Conservation (phyloP, 2,113 vertebrate genomes). For the Delphinus delphis region DNA sequence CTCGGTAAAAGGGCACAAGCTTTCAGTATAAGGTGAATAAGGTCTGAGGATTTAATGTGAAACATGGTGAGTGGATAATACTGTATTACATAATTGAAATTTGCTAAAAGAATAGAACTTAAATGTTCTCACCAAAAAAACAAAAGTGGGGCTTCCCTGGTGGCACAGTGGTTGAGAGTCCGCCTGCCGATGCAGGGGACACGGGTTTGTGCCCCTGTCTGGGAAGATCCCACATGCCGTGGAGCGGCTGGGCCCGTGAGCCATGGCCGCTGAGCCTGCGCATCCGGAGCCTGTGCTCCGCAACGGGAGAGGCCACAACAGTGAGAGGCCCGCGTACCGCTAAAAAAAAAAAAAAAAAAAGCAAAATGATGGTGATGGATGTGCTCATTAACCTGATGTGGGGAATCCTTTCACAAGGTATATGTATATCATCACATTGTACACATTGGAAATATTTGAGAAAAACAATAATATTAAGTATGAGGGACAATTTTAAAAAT, state of each 20-base stretch:
- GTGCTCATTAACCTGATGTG: background rate
- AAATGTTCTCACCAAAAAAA: too few relatives aligned
- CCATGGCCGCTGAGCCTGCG: too few relatives aligned
- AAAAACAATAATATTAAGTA: background rate
- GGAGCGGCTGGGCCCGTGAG: too few relatives aligned
- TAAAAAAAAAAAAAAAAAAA: background rate
- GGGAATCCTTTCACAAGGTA: background rate
- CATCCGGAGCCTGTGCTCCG: too few relatives aligned
- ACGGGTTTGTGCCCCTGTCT: rapidly evolving
- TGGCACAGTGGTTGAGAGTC: too few relatives aligned
- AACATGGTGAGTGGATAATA: background rate
- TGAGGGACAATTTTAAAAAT: background rate
- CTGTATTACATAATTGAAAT: background rate
- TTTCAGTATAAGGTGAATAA: background rate
- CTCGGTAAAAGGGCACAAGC: background rate
- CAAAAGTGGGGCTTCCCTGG: too few relatives aligned
- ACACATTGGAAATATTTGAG: background rate
- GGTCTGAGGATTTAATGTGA: background rate
- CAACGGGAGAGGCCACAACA: too few relatives aligned
- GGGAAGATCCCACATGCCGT: too few relatives aligned
- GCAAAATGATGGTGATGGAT: background rate
- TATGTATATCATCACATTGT: background rate
- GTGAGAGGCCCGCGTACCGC: too few relatives aligned
- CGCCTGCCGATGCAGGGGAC: too few relatives aligned
- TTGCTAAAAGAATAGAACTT: background rate